Evolutionary conservation across 2,888 invertebrate genomes (phyloP).

Genomic region (Brachycybe producta): DNA sequence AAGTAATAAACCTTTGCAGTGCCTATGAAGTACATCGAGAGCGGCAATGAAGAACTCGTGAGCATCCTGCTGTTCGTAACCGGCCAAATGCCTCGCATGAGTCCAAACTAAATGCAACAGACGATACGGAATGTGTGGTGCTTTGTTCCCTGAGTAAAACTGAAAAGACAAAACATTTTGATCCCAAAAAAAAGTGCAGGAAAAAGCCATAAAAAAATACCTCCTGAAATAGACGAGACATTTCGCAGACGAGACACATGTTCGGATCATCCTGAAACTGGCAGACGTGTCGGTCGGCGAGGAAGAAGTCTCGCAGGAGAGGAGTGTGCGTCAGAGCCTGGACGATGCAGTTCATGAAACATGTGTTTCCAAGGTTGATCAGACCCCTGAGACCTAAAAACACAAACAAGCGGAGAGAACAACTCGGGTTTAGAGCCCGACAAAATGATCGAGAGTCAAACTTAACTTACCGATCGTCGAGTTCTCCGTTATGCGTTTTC

Average conservation of each 20-base stretch:
- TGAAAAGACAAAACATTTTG: conserved; percentile 40
- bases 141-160: conserved; percentile 82
- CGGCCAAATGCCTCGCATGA: conserved; percentile 85
- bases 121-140: conserved; percentile 75
- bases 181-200: not conserved
- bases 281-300: conserved; percentile 85
- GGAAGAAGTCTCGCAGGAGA: conserved; percentile 82
- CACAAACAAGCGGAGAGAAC: not conserved
- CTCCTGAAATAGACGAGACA: conserved; percentile 89
- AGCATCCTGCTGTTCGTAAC: conserved; percentile 95
- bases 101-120: conserved; percentile 90
- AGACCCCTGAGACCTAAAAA: conserved; percentile 68
- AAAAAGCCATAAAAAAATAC: conserved; percentile 26
- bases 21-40: conserved; percentile 78
- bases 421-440: not conserved
- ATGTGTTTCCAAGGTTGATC: conserved; percentile 91
- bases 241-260: conserved; percentile 87
- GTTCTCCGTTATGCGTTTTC: conserved; percentile 63
- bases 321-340: conserved; percentile 93
- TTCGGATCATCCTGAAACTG: conserved; percentile 47
- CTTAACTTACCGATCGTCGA: conserved; percentile 54
- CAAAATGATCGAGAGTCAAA: not conserved
- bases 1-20: conserved; percentile 43
- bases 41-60: conserved; percentile 98
- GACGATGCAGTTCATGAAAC: conserved; percentile 97